These are phyloP conservation scores for Drosophila pseudoananassae DNA, from an alignment of 1,140 invertebrate genomes.

Conservation along the genomic window DNA sequence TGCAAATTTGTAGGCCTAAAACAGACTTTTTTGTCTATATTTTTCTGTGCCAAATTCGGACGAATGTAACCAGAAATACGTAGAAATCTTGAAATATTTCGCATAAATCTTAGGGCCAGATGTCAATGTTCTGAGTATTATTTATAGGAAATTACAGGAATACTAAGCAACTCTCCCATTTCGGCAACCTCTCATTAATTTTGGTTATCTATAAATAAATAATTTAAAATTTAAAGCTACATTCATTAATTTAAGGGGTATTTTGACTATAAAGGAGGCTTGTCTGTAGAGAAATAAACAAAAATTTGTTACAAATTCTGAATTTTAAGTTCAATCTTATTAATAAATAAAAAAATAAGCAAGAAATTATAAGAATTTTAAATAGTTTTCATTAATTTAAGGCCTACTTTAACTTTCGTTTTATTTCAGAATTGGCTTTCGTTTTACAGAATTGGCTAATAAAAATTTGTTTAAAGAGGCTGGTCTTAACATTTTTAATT, in stretches of 20 bases:
- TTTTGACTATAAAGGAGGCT: neutral
- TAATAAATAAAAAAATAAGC: neutral
- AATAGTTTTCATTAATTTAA: neutral
- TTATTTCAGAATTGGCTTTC: neutral
- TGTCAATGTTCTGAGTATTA: slow-evolving; percentile 1
- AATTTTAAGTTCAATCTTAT: neutral
- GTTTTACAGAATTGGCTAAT: no score
- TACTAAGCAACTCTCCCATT: neutral
- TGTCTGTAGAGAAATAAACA: neutral
- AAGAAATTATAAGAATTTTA: neutral
- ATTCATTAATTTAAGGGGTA: neutral
- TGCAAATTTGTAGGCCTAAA: slow-evolving; percentile 38
- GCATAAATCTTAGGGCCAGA: slow-evolving; percentile 24
- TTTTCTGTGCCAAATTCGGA: slow-evolving; percentile 19
- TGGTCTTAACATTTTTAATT: neutral
- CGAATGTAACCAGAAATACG: slow-evolving; percentile 7
- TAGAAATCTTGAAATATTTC: slow-evolving; percentile 30
- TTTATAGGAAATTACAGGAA: neutral
- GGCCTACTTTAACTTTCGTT: neutral
- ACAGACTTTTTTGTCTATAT: neutral
- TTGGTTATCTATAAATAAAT: neutral
- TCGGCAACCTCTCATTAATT: neutral
- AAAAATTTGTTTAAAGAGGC: neutral
- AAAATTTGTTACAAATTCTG: neutral
- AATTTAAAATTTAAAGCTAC: neutral